A percentile compares a stretch with the other conserved stretches of the same genome.
phyloP scores from a whole-genome alignment of 2,888 invertebrate species.

The Lymantria dispar region DNA sequence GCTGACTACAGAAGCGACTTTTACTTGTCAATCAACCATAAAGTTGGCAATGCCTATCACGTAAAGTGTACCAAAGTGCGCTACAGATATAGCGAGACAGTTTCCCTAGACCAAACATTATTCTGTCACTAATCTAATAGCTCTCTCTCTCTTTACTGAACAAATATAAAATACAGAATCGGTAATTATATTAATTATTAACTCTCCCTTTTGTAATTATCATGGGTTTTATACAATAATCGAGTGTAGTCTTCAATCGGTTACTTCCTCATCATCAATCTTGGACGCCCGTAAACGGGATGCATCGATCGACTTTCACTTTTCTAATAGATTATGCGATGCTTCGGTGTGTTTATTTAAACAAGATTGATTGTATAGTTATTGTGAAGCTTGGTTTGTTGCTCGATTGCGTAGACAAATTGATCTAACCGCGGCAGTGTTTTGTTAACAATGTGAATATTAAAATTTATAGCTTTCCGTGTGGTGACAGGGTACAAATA shows the following conservation, averaged over 20 bases:
- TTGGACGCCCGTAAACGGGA: constrained; percentile 19
- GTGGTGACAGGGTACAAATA: too few species aligned
- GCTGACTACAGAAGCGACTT: not conserved
- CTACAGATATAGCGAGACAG: not conserved
- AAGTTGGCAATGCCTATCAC: not conserved
- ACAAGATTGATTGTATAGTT: constrained; percentile 14
- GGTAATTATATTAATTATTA: constrained; percentile 27
- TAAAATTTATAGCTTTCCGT: not conserved
- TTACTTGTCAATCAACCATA: constrained; percentile 5
- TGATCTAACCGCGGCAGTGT: not conserved
- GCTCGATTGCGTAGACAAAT: not conserved
- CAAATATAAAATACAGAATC: constrained; percentile 2
- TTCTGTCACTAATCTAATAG: constrained; percentile 8
- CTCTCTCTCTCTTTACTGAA: constrained; percentile 4
- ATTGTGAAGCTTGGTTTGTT: not conserved
- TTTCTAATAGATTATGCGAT: constrained; percentile 24
- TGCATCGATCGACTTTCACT: constrained; percentile 38
- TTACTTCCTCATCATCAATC: constrained; percentile 42
- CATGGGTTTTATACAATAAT: constrained; percentile 33
- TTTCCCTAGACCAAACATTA: constrained; percentile 5
- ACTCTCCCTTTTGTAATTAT: constrained; percentile 35
- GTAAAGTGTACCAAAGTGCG: not conserved
- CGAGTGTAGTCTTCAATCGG: constrained; percentile 34
- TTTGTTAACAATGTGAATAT: not conserved
- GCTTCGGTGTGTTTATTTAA: constrained; percentile 14